Percentiles rank a stretch among this genome's conserved stretches.
Conservation (phyloP, 2,113 vertebrate species). For the Pleuronectes platessa region DNA sequence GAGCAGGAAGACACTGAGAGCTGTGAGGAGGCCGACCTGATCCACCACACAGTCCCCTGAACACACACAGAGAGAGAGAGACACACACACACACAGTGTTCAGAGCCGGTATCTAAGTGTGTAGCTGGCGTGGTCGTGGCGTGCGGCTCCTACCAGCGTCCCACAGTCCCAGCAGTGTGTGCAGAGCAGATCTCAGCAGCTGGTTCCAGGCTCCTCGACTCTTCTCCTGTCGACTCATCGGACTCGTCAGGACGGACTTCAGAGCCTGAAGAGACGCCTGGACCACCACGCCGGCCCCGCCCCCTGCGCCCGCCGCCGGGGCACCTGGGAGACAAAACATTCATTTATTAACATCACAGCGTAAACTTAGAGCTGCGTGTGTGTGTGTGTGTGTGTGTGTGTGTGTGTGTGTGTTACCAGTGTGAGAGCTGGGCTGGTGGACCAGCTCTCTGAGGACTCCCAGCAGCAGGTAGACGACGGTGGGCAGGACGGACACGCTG, state of each 20-base stretch:
- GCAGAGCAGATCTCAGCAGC: slow-evolving; percentile 86
- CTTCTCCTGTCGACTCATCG: slow-evolving; percentile 93
- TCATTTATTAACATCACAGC: neutral
- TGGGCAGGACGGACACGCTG: slow-evolving; percentile 92
- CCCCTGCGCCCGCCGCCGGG: slow-evolving; percentile 33
- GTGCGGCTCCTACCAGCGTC: slow-evolving; percentile 77
- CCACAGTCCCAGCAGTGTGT: slow-evolving; percentile 87
- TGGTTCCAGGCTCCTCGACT: slow-evolving; percentile 87
- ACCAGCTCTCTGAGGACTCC: slow-evolving; percentile 90
- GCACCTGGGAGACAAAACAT: slow-evolving; percentile 2
- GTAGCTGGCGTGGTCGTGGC: neutral
- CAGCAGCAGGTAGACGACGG: slow-evolving; percentile 90
- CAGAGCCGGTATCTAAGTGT: neutral
- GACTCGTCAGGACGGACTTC: slow-evolving; percentile 86
- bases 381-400: too few relatives aligned
- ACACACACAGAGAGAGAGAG: neutral
- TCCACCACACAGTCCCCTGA: slow-evolving; percentile 63
- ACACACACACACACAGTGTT: neutral
- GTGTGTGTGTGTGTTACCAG: slow-evolving; percentile 33
- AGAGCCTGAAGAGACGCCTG: slow-evolving; percentile 88
- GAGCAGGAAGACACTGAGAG: slow-evolving; percentile 89
- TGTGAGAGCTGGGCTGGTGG: slow-evolving; percentile 62
- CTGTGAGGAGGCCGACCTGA: slow-evolving; percentile 87
- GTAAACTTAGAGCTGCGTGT: too few relatives aligned
- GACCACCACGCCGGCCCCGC: slow-evolving; percentile 65